These are phyloP conservation scores for silkworm (Bombyx mori) DNA, from an alignment of 1,140 invertebrate species.

Conservation along the genomic window ASM3026992v2 NC_085110.1:10744001-10744500, in stretches of 20 bases:
- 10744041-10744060: conserved; percentile 32
- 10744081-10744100: conserved; percentile 35
- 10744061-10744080: conserved; percentile 40
- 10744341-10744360: conserved; percentile 20
- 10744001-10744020: conserved; percentile 31
- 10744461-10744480: conserved; percentile 38
- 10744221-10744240: conserved; percentile 22
- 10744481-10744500: conserved; percentile 47
- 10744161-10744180: conserved; percentile 27
- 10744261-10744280: conserved; percentile 25
- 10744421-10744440: conserved; percentile 28
- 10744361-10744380: conserved; percentile 11
- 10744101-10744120: conserved; percentile 31
- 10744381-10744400: conserved; percentile 38
- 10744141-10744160: conserved; percentile 18
- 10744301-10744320: conserved; percentile 30
- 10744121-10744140: conserved; percentile 11
- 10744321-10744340: conserved; percentile 33
- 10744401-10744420: conserved; percentile 27
- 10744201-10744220: conserved; percentile 26
- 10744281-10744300: conserved; percentile 33
- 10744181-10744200: conserved; percentile 25
- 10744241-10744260: conserved; percentile 22
- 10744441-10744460: conserved; percentile 32
- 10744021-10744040: conserved; percentile 29